Evolutionary conservation across 2,113 vertebrate genomes (phyloP).

Genomic region (Oryzias curvinotus): DNA sequence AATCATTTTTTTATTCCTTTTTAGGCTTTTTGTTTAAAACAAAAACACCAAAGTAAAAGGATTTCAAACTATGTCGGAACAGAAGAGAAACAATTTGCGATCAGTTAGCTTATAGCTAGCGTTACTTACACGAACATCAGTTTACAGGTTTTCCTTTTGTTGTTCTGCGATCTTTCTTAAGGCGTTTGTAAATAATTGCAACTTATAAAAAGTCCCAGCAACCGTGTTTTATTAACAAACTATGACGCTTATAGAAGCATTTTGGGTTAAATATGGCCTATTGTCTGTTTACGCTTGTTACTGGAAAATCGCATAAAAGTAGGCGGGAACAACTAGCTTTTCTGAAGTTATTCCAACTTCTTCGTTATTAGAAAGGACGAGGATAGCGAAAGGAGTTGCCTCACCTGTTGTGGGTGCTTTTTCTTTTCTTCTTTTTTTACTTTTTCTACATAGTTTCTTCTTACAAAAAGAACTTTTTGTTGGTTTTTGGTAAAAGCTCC

Average conservation of each 20-base stretch:
- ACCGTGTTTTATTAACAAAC: constrained; percentile 34
- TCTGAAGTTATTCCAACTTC: constrained; percentile 76
- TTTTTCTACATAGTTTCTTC: constrained; percentile 42
- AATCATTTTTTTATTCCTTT: constrained; percentile 54
- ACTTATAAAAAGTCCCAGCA: constrained; percentile 54
- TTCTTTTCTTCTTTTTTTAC: constrained; percentile 43
- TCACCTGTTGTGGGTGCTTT: constrained; percentile 37
- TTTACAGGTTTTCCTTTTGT: constrained; percentile 56
- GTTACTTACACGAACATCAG: constrained; percentile 65
- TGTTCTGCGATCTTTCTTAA: constrained; percentile 72
- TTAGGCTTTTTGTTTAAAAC: constrained; percentile 49
- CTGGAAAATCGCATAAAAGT: constrained; percentile 71
- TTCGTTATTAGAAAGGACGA: constrained; percentile 65
- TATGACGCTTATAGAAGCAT: constrained; percentile 61
- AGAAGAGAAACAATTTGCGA: constrained; percentile 44
- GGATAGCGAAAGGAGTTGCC: constrained; percentile 56
- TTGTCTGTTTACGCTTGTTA: constrained; percentile 58
- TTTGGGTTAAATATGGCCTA: constrained; percentile 67
- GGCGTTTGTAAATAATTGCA: constrained; percentile 65
- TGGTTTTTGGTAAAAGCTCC: constrained; percentile 76
- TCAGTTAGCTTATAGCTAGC: constrained; percentile 60
- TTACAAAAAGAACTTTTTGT: constrained; percentile 62
- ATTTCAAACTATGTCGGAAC: constrained; percentile 48
- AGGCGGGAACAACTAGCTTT: constrained; percentile 51
- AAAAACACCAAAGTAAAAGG: constrained; percentile 47